A percentile compares a stretch with the other conserved stretches of the same genome.
Conservation (phyloP, 1,140 invertebrate species). For the Hylaeus anthracinus region DNA sequence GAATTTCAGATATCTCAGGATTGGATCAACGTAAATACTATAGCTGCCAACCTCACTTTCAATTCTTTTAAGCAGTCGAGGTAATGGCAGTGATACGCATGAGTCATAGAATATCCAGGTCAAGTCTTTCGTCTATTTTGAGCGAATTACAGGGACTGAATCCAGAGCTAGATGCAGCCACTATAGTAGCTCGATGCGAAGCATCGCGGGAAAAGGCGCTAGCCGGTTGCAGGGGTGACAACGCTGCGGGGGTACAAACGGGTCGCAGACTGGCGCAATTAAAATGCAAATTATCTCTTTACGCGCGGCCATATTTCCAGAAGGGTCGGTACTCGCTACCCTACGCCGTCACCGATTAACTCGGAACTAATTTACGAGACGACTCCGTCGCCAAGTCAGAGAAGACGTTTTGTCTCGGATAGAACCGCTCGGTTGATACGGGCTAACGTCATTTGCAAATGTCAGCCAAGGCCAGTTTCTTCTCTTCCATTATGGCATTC, state of each 20-base stretch:
- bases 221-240: slow-evolving; percentile 28
- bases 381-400: slow-evolving; percentile 31
- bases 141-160: background rate
- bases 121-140: background rate
- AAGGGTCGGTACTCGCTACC: slow-evolving; percentile 41
- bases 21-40: too few species aligned
- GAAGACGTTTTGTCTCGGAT: slow-evolving; percentile 49
- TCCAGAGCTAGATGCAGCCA: background rate
- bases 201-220: slow-evolving; percentile 24
- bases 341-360: slow-evolving; percentile 70
- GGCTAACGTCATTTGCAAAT: slow-evolving; percentile 64
- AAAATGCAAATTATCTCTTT: slow-evolving; percentile 77
- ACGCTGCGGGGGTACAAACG: background rate
- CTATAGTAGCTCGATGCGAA: too few species aligned
- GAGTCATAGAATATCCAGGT: too few species aligned
- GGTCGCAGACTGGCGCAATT: slow-evolving; percentile 66
- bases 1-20: too few species aligned
- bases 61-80: too few species aligned
- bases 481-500: slow-evolving; percentile 21
- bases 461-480: slow-evolving; percentile 51
- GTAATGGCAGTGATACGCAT: too few species aligned
- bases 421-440: slow-evolving; percentile 49
- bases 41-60: too few species aligned
- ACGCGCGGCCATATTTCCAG: slow-evolving; percentile 55
- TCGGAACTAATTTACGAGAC: slow-evolving; percentile 72